phyloP scores from a whole-genome alignment of 1,140 invertebrate genomes.

The Aporrectodea caliginosa region DNA sequence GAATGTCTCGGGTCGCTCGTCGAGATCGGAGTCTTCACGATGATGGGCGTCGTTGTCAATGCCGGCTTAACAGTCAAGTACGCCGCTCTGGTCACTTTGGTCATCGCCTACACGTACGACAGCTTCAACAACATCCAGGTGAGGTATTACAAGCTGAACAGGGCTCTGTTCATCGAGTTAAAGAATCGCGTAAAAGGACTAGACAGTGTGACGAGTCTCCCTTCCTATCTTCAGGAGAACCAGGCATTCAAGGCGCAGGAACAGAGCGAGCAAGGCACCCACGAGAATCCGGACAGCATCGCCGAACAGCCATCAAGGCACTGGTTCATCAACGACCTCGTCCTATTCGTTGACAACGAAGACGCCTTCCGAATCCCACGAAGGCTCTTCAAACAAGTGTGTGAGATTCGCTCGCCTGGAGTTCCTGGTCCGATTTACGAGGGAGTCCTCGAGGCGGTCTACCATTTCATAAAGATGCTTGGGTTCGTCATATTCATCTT shows the following conservation, averaged over 20 bases:
- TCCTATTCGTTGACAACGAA: slow-evolving; percentile 50
- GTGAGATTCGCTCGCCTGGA: slow-evolving; percentile 48
- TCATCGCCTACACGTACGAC: slow-evolving; percentile 52
- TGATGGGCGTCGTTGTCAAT: slow-evolving; percentile 55
- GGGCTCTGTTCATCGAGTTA: slow-evolving; percentile 48
- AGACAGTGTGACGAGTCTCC: slow-evolving; percentile 48
- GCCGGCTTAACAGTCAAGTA: slow-evolving; percentile 49
- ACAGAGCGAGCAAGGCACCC: slow-evolving; percentile 28
- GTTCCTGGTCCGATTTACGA: slow-evolving; percentile 50
- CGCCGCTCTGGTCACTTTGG: slow-evolving; percentile 50
- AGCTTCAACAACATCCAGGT: slow-evolving; percentile 53
- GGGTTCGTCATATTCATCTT: slow-evolving; percentile 52
- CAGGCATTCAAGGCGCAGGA: slow-evolving; percentile 37
- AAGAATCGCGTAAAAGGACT: slow-evolving; percentile 49
- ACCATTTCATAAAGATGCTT: slow-evolving; percentile 51
- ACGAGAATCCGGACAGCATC: slow-evolving; percentile 30
- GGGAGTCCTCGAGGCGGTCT: slow-evolving; percentile 47
- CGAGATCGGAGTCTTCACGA: slow-evolving; percentile 49
- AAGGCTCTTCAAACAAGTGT: slow-evolving; percentile 47
- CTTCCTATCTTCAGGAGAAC: slow-evolving; percentile 49
- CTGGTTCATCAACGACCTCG: slow-evolving; percentile 48
- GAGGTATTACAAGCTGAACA: slow-evolving; percentile 51
- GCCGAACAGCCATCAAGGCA: slow-evolving; percentile 43
- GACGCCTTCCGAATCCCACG: slow-evolving; percentile 51
- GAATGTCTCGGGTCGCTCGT: slow-evolving; percentile 47